Percentiles rank a stretch among this genome's conserved stretches.
Conservation (phyloP, 1,140 invertebrate species). For the Antheraea mylitta region DNA sequence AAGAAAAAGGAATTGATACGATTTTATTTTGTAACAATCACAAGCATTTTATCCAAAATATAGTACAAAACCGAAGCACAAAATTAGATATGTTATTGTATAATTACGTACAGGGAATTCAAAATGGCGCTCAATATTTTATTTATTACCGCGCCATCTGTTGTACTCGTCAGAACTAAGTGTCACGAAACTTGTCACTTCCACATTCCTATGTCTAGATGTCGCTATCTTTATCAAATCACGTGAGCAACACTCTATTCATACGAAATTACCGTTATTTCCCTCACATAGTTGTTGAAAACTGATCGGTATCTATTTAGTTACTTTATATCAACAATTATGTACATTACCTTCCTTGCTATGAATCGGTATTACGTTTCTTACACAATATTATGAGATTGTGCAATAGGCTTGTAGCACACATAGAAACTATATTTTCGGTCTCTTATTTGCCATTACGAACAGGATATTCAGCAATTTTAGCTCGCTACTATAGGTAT, state of each 20-base stretch:
- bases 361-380: background rate
- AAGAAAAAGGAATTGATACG: too few relatives aligned
- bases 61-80: too few relatives aligned
- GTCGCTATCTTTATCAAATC: background rate
- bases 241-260: too few relatives aligned
- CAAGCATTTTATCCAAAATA: too few relatives aligned
- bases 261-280: constrained; percentile 1
- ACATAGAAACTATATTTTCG: background rate
- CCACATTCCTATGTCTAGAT: background rate
- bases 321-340: background rate
- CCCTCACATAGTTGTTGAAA: too few relatives aligned
- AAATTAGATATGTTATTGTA: too few relatives aligned
- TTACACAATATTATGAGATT: background rate
- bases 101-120: too few relatives aligned
- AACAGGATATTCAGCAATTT: background rate
- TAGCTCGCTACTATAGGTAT: background rate
- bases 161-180: background rate
- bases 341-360: too few relatives aligned
- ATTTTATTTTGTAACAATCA: too few relatives aligned
- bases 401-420: background rate
- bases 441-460: background rate
- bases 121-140: too few relatives aligned
- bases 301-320: background rate
- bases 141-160: background rate
- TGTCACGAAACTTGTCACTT: background rate